These are phyloP conservation scores for Glandiceps talaboti DNA, from an alignment of 53 echinoderm and acorn worm species.

Conservation along the genomic window DNA sequence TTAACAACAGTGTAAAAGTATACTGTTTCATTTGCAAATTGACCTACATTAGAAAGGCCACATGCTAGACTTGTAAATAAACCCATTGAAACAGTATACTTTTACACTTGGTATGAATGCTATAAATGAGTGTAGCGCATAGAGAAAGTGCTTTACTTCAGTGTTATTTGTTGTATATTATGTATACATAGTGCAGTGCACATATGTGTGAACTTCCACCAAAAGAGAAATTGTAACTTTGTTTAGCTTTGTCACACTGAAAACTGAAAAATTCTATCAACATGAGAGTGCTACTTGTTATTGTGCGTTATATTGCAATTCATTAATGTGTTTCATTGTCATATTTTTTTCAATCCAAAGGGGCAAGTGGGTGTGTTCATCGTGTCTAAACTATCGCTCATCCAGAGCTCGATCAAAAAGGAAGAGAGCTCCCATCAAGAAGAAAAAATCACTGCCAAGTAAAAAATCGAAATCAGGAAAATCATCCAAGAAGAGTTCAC, in stretches of 20 bases:
- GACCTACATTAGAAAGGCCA: no score
- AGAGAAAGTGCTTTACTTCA: no score
- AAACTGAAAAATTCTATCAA: neutral
- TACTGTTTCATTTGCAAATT: no score
- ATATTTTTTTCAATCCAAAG: conserved; percentile 4
- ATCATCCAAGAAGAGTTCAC: neutral
- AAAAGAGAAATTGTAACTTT: no score
- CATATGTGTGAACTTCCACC: no score
- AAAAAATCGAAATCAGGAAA: neutral
- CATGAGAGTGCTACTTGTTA: neutral
- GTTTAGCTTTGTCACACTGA: conserved; percentile 13
- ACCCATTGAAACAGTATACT: no score
- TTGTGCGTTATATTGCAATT: neutral
- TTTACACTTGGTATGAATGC: no score
- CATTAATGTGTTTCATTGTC: conserved; percentile 18
- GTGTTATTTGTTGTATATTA: no score
- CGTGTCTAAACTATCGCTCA: neutral
- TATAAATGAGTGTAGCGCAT: no score
- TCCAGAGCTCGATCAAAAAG: neutral
- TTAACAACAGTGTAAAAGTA: no score
- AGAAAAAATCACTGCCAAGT: neutral
- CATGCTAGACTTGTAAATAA: no score
- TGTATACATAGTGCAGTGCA: no score
- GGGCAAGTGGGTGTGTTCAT: conserved; percentile 2
- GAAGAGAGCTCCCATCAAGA: neutral